A percentile compares a stretch with the other conserved stretches of the same genome.
Evolutionary conservation across 2,113 vertebrate genomes (phyloP).

Genomic region (Piprites chloris): DNA sequence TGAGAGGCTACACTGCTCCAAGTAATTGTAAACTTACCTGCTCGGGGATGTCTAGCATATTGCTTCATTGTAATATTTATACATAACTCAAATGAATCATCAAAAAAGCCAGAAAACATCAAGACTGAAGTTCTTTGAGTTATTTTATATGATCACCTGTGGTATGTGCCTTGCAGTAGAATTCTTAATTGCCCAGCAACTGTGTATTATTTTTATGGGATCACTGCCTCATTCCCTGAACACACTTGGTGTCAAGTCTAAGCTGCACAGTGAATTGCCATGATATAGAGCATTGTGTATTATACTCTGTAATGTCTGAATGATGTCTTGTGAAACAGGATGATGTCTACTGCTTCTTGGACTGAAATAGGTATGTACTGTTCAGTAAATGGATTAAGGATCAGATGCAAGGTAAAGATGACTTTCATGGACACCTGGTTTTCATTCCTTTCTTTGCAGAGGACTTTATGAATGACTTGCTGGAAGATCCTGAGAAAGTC

Average conservation of each 20-base stretch:
- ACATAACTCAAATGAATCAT: slow-evolving; percentile 11
- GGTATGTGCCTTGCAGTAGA: not conserved
- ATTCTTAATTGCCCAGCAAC: not conserved
- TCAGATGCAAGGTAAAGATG: not conserved
- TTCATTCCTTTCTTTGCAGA: not conserved
- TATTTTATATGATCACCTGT: not conserved
- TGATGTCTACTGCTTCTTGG: not conserved
- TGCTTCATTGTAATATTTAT: slow-evolving; percentile 19
- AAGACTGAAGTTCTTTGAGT: not conserved
- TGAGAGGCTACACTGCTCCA: not conserved
- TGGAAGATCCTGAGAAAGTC: not conserved
- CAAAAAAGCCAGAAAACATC: slow-evolving; percentile 18
- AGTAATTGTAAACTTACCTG: slow-evolving; percentile 17
- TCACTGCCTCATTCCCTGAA: not conserved
- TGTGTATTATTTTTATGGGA: not conserved
- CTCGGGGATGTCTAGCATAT: not conserved
- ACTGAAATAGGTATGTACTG: not conserved
- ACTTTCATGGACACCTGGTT: not conserved
- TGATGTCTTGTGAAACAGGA: not conserved
- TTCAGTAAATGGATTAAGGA: not conserved
- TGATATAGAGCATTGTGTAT: not conserved
- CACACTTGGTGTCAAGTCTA: not conserved
- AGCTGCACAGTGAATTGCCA: not conserved
- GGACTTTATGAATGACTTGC: not conserved
- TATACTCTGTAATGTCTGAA: not conserved